These are phyloP conservation scores for Plagodis dolabraria DNA, from an alignment of 2,888 invertebrate genomes.

Conservation along the genomic window DNA sequence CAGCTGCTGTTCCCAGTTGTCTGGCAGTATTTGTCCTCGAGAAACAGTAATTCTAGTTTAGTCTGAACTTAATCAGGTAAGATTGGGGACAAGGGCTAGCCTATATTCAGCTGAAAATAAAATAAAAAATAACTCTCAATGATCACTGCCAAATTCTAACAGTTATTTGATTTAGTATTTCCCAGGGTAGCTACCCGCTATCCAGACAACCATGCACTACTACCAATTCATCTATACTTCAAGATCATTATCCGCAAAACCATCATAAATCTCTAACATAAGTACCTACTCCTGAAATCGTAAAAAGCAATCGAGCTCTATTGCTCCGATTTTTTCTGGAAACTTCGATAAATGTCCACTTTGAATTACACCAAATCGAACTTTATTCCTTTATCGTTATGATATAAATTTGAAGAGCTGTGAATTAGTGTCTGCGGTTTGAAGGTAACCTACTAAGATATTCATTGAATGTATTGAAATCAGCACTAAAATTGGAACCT, in stretches of 20 bases:
- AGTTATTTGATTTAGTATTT: too few species aligned
- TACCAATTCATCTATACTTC: neutral
- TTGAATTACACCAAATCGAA: neutral
- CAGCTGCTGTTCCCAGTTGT: too few species aligned
- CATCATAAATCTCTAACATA: constrained; percentile 15
- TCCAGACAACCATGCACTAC: too few species aligned
- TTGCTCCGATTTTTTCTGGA: constrained; percentile 11
- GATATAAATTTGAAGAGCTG: constrained; percentile 13
- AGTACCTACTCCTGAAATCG: constrained; percentile 16
- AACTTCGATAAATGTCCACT: constrained; percentile 8
- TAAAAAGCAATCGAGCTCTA: constrained; percentile 22
- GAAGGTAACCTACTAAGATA: constrained; percentile 50
- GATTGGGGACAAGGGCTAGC: too few species aligned
- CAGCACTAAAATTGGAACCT: constrained; percentile 47
- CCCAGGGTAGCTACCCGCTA: too few species aligned
- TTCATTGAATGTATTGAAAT: constrained; percentile 61
- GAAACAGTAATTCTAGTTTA: too few species aligned
- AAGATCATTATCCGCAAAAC: constrained; percentile 9
- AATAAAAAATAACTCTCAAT: too few species aligned
- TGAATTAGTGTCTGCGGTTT: constrained; percentile 12
- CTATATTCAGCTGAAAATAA: too few species aligned
- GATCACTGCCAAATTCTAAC: too few species aligned
- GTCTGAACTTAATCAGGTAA: too few species aligned
- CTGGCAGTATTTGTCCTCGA: too few species aligned
- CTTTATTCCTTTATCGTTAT: constrained; percentile 2